Percentiles rank a stretch among this genome's conserved stretches.
phyloP scores from a whole-genome alignment of 2,113 vertebrate genomes.

The Typhlomys cinereus region DNA sequence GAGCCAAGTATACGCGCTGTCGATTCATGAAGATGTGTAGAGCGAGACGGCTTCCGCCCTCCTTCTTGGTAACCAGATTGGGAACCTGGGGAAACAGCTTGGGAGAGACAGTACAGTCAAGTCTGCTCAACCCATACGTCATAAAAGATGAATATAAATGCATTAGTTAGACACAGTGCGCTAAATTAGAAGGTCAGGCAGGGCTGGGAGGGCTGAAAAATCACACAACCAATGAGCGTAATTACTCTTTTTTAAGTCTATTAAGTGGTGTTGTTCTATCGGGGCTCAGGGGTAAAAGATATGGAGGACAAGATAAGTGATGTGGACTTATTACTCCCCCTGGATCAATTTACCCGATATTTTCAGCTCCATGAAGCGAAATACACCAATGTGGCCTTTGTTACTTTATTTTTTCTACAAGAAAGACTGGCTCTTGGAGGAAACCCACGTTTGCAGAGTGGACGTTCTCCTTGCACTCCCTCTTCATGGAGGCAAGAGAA shows the following conservation, averaged over 20 bases:
- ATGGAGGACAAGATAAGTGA: conserved; percentile 92
- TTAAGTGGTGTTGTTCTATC: conserved; percentile 92
- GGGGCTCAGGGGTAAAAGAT: conserved; percentile 92
- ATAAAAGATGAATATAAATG: conserved; percentile 92
- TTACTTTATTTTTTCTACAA: conserved; percentile 85
- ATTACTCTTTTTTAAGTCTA: conserved; percentile 95
- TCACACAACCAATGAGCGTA: conserved; percentile 90
- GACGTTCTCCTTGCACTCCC: background rate
- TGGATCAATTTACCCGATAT: conserved; percentile 92
- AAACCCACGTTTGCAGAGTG: conserved; percentile 40
- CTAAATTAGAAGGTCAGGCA: conserved; percentile 93
- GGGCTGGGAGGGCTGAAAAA: conserved; percentile 90
- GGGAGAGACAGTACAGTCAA: conserved; percentile 84
- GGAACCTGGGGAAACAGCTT: conserved; percentile 84
- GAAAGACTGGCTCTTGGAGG: conserved; percentile 58
- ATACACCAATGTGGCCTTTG: conserved; percentile 89
- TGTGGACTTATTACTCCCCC: conserved; percentile 93
- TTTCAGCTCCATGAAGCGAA: conserved; percentile 90
- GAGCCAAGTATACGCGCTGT: conserved; percentile 49
- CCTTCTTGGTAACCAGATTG: conserved; percentile 74
- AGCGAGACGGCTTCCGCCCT: background rate
- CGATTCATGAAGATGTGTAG: conserved; percentile 39
- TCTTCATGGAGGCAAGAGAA: background rate
- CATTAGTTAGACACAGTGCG: conserved; percentile 89
- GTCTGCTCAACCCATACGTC: conserved; percentile 87